Conservation (phyloP, 2,888 invertebrate species). For the Callyntrura guangdongensis region DNA sequence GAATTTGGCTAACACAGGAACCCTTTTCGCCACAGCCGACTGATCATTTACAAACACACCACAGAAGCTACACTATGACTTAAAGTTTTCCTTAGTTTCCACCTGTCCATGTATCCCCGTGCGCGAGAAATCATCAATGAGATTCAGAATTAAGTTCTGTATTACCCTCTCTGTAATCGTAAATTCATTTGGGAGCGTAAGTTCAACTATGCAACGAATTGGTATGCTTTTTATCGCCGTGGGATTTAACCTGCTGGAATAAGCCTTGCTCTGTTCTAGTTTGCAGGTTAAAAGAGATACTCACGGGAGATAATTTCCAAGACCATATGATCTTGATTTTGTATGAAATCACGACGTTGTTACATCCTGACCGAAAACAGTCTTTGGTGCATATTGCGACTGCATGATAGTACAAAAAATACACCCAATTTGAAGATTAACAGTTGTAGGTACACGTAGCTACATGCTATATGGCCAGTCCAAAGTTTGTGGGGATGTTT, state of each 20-base stretch:
- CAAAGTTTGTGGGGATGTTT: too few relatives aligned
- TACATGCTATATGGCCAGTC: too few relatives aligned
- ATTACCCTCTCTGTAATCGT: too few relatives aligned
- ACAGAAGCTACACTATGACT: slow-evolving; percentile 2
- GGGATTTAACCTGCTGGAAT: slow-evolving; percentile 11
- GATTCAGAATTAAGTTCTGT: slow-evolving; percentile 6
- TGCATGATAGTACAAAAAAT: too few relatives aligned
- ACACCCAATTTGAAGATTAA: too few relatives aligned
- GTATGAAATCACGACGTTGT: not conserved
- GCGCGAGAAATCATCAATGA: not conserved
- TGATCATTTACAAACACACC: slow-evolving; percentile 26
- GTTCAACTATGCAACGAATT: slow-evolving; percentile 42
- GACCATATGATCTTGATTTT: not conserved
- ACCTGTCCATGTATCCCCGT: slow-evolving; percentile 6
- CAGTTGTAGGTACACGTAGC: too few relatives aligned
- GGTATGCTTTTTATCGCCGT: slow-evolving; percentile 27
- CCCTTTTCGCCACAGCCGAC: slow-evolving; percentile 49
- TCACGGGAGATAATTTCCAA: slow-evolving; percentile 12
- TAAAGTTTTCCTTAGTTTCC: not conserved
- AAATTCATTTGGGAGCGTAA: slow-evolving; percentile 1
- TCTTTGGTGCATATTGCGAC: too few relatives aligned
- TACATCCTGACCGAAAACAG: too few relatives aligned
- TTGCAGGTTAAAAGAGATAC: slow-evolving; percentile 28
- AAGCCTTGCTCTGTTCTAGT: not conserved
- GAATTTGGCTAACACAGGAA: slow-evolving; percentile 48